Percentiles rank a stretch among this genome's conserved stretches.
These are phyloP conservation scores for Araneus ventricosus DNA, from an alignment of 1,140 invertebrate species.

Conservation along the genomic window DNA sequence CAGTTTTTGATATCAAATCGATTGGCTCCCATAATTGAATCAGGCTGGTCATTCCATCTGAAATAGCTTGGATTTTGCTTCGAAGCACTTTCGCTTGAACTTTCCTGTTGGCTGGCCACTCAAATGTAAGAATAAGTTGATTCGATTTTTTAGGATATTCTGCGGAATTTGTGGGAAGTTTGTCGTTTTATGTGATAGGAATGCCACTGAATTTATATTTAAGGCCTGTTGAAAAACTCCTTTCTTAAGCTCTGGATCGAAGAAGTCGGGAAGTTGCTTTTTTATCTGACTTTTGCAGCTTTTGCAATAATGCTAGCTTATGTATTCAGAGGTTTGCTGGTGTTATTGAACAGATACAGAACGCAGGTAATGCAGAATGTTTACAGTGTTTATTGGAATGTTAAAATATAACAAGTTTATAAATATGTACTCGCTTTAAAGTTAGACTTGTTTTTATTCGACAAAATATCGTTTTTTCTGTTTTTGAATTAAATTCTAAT, in stretches of 20 bases:
- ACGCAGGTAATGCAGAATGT: too few relatives aligned
- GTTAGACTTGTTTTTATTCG: too few relatives aligned
- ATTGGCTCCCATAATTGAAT: constrained; percentile 56
- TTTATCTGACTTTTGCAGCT: constrained; percentile 25
- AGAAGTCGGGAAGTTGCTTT: background rate
- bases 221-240: background rate
- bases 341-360: too few relatives aligned
- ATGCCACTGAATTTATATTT: constrained; percentile 22
- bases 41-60: constrained; percentile 37
- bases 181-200: constrained; percentile 23
- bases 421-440: too few relatives aligned
- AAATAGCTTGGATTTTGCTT: constrained; percentile 22
- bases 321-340: too few relatives aligned
- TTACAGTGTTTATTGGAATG: too few relatives aligned
- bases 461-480: too few relatives aligned
- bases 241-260: background rate
- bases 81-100: background rate
- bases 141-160: constrained; percentile 43
- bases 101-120: constrained; percentile 25
- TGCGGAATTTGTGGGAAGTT: constrained; percentile 40
- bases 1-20: constrained; percentile 63
- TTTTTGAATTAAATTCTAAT: too few relatives aligned
- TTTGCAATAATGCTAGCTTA: background rate
- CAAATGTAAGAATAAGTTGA: constrained; percentile 17
- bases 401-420: too few relatives aligned